Evolutionary conservation across 1,140 invertebrate genomes (phyloP).

Genomic region (Wiebesia pumilae): DNA sequence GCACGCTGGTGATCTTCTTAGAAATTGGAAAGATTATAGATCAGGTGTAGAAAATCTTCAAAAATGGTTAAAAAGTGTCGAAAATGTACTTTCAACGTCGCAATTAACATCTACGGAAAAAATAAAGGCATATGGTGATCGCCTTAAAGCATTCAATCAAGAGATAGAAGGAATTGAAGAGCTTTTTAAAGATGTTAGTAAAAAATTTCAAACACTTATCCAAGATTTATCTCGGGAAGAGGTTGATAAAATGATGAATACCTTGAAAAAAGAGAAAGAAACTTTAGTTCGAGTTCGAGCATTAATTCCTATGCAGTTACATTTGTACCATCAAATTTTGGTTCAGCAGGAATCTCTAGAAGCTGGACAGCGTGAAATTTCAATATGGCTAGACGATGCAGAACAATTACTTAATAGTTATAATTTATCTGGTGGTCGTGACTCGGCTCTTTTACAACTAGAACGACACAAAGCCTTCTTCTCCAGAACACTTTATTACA

Average conservation of each 20-base stretch:
- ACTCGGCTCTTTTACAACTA: constrained; percentile 83
- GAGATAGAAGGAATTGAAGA: constrained; percentile 92
- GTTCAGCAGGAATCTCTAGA: constrained; percentile 94
- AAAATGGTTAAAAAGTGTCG: constrained; percentile 86
- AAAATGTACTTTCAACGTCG: constrained; percentile 80
- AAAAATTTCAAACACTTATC: constrained; percentile 92
- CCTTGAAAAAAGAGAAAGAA: constrained; percentile 93
- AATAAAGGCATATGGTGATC: constrained; percentile 86
- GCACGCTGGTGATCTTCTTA: constrained; percentile 89
- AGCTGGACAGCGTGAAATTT: constrained; percentile 88
- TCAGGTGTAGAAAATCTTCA: constrained; percentile 85
- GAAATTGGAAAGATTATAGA: constrained; percentile 88
- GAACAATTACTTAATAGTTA: constrained; percentile 82
- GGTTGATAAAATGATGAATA: constrained; percentile 92
- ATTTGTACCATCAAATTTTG: constrained; percentile 87
- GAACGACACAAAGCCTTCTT: constrained; percentile 92
- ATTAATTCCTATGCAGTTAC: constrained; percentile 85
- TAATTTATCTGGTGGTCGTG: constrained; percentile 81
- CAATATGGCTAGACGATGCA: constrained; percentile 89
- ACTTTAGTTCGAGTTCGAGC: constrained; percentile 87
- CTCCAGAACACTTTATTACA: constrained; percentile 90
- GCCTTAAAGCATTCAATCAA: constrained; percentile 84
- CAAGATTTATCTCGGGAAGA: constrained; percentile 92
- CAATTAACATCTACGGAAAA: constrained; percentile 84
- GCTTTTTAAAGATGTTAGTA: constrained; percentile 90